Percentiles rank a stretch among this genome's conserved stretches.
Evolutionary conservation across 2,888 invertebrate species (phyloP).

Genomic region (Melieria crassipennis): DNA sequence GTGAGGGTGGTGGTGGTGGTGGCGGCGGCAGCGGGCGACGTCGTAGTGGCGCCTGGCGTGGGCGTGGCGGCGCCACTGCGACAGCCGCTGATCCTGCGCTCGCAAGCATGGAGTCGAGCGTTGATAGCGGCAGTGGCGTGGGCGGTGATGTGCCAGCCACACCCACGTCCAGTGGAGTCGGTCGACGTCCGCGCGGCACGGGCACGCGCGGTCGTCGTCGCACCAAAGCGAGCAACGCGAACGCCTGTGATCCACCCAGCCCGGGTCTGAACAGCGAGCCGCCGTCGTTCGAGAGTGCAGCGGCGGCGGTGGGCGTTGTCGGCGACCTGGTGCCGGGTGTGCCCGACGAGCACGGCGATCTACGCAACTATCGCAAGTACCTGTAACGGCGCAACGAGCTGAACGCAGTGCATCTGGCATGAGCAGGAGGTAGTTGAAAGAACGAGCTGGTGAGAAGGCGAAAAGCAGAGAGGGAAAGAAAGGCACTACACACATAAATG

Average conservation of each 20-base stretch:
- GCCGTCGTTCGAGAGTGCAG: slow-evolving; percentile 65
- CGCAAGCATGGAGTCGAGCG: slow-evolving; percentile 38
- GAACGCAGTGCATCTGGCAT: not conserved
- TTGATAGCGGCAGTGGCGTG: slow-evolving; percentile 45
- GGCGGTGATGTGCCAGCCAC: slow-evolving; percentile 48
- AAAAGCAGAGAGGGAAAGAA: not conserved
- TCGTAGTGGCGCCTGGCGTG: slow-evolving; percentile 37
- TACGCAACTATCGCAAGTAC: slow-evolving; percentile 66
- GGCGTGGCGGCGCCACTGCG: slow-evolving; percentile 29
- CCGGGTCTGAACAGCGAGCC: slow-evolving; percentile 62
- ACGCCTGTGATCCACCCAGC: slow-evolving; percentile 56
- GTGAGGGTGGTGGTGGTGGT: slow-evolving; percentile 50
- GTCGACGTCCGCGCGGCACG: slow-evolving; percentile 54
- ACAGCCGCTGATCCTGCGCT: slow-evolving; percentile 40
- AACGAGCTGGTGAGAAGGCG: not conserved
- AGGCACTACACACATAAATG: not conserved
- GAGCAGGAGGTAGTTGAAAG: not conserved
- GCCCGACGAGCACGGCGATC: slow-evolving; percentile 58
- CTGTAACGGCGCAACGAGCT: slow-evolving; percentile 53
- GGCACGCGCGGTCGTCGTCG: slow-evolving; percentile 56
- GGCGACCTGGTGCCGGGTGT: slow-evolving; percentile 49
- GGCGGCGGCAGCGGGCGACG: slow-evolving; percentile 48
- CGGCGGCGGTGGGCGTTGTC: slow-evolving; percentile 60
- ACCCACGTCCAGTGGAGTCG: slow-evolving; percentile 46
- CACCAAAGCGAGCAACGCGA: slow-evolving; percentile 45